Percentiles rank a stretch among this genome's conserved stretches.
These are phyloP conservation scores for Thereva unica DNA, from an alignment of 2,888 invertebrate genomes.

Conservation along the genomic window DNA sequence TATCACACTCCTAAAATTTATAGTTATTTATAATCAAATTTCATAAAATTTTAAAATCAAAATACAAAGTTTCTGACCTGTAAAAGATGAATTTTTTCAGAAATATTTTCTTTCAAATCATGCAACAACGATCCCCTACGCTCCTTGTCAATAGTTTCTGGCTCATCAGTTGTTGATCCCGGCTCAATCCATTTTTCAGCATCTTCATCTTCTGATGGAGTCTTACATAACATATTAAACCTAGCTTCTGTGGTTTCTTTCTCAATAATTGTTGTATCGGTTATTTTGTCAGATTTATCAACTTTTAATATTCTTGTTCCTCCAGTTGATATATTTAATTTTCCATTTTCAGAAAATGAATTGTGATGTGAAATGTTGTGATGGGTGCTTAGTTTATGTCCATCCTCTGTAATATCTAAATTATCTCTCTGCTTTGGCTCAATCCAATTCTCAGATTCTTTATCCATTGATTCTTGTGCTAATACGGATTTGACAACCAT, in stretches of 20 bases:
- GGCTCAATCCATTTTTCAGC: slow-evolving; percentile 44
- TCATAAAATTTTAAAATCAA: background rate
- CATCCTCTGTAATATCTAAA: background rate
- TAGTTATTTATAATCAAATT: background rate
- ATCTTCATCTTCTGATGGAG: slow-evolving; percentile 31
- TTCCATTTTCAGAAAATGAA: background rate
- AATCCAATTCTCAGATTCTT: slow-evolving; percentile 50
- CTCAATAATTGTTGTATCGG: slow-evolving; percentile 20
- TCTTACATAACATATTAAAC: background rate
- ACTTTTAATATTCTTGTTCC: slow-evolving; percentile 34
- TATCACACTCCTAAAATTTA: no score
- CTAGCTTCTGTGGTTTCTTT: background rate
- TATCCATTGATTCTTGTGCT: slow-evolving; percentile 49
- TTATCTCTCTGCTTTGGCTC: slow-evolving; percentile 47
- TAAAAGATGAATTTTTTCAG: slow-evolving; percentile 45
- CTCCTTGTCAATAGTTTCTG: slow-evolving; percentile 46
- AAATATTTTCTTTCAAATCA: slow-evolving; percentile 49
- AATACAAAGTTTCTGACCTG: slow-evolving; percentile 42
- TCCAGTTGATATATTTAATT: slow-evolving; percentile 27
- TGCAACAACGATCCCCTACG: slow-evolving; percentile 48
- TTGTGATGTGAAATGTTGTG: background rate
- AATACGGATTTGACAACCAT: slow-evolving; percentile 64
- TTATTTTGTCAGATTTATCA: slow-evolving; percentile 16
- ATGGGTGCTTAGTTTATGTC: background rate
- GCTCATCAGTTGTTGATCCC: slow-evolving; percentile 48